phyloP scores from a whole-genome alignment of 2,113 vertebrate species.

The Ophiodon elongatus region DNA sequence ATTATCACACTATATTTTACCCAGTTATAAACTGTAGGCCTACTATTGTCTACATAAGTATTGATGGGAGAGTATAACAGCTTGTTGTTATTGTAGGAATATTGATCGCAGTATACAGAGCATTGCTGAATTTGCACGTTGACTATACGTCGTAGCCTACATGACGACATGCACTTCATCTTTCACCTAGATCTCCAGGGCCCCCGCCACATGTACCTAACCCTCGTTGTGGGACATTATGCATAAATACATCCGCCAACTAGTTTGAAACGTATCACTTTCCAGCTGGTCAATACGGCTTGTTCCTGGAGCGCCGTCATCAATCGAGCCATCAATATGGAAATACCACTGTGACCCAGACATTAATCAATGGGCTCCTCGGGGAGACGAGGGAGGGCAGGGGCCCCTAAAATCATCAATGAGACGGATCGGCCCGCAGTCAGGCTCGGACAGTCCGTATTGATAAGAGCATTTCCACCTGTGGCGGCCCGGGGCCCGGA shows the following conservation, averaged over 20 bases:
- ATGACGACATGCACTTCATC: neutral
- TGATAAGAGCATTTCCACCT: constrained; percentile 83
- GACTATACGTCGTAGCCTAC: neutral
- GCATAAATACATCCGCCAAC: constrained; percentile 57
- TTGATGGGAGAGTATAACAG: neutral
- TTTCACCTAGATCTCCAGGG: neutral
- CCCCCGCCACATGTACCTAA: constrained; percentile 3
- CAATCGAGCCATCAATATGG: constrained; percentile 86
- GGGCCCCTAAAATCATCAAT: constrained; percentile 81
- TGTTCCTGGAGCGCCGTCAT: constrained; percentile 81
- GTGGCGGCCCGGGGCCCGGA: constrained; percentile 68
- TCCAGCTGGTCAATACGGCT: constrained; percentile 79
- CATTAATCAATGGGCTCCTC: constrained; percentile 83
- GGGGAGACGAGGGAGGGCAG: constrained; percentile 68
- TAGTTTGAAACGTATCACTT: constrained; percentile 74
- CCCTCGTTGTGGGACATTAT: constrained; percentile 39
- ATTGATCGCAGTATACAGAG: constrained; percentile 18
- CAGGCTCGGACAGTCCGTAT: constrained; percentile 79
- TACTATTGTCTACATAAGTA: neutral
- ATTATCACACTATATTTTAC: neutral
- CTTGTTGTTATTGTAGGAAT: constrained; percentile 28
- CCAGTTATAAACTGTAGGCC: neutral
- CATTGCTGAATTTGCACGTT: neutral
- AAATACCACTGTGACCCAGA: constrained; percentile 85
- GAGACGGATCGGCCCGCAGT: constrained; percentile 78